Evolutionary conservation across 2,113 vertebrate genomes (phyloP).

Genomic region (Rhinichthys klamathensis): DNA sequence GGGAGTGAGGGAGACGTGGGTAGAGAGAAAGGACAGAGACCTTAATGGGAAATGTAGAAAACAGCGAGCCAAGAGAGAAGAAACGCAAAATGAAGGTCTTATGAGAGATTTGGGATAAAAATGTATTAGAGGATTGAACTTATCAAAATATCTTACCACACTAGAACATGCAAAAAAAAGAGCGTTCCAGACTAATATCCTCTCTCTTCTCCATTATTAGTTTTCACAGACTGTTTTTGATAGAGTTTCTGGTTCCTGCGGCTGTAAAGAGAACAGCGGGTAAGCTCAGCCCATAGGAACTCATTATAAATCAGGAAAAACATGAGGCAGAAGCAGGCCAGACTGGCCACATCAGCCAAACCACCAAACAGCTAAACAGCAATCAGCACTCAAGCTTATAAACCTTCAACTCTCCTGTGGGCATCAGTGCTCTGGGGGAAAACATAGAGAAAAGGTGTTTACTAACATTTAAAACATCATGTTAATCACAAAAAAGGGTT

Average conservation of each 20-base stretch:
- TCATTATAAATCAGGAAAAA: slow-evolving; percentile 73
- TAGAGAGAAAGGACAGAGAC: slow-evolving; percentile 26
- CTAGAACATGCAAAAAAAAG: neutral
- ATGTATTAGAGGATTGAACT: neutral
- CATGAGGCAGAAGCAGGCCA: slow-evolving; percentile 43
- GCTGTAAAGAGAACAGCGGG: slow-evolving; percentile 65
- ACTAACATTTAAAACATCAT: slow-evolving; percentile 32
- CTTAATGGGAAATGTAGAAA: neutral
- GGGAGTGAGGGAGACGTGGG: slow-evolving; percentile 1
- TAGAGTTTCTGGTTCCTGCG: slow-evolving; percentile 54
- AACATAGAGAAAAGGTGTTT: slow-evolving; percentile 23
- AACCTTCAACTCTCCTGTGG: slow-evolving; percentile 11
- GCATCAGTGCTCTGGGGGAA: neutral
- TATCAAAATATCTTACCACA: neutral
- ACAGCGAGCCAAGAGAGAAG: neutral
- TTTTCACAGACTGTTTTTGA: slow-evolving; percentile 62
- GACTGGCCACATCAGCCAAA: slow-evolving; percentile 48
- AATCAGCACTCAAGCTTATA: slow-evolving; percentile 26
- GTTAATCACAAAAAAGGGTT: slow-evolving; percentile 1
- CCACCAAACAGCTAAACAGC: slow-evolving; percentile 51
- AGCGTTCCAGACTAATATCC: slow-evolving; percentile 28
- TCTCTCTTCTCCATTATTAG: slow-evolving; percentile 54
- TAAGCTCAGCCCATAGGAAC: slow-evolving; percentile 66
- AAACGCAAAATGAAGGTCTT: neutral
- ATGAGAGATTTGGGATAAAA: neutral